Evolutionary conservation across 2,797 vertebrate genomes (phyloP).

Genomic region (Balearica regulorum): DNA sequence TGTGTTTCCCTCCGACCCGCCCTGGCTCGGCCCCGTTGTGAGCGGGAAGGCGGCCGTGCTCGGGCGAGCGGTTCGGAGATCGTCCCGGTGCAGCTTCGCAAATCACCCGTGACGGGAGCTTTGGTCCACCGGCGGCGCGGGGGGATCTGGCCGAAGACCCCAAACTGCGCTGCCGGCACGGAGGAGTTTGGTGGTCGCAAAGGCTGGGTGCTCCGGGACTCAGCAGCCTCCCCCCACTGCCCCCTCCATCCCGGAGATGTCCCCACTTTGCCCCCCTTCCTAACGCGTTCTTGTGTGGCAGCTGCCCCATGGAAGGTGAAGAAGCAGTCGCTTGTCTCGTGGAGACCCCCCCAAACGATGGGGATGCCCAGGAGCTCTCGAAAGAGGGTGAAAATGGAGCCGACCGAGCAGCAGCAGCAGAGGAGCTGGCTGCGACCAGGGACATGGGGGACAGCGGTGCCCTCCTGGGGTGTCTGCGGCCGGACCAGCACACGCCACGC

Average conservation of each 20-base stretch:
- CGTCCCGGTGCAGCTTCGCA: too few relatives aligned
- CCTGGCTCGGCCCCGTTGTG: neutral
- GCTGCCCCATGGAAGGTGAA: constrained; percentile 28
- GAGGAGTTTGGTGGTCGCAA: neutral
- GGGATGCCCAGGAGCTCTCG: neutral
- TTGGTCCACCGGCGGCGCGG: neutral
- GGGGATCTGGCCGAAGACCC: too few relatives aligned
- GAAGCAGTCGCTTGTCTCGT: neutral
- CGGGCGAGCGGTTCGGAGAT: accelerated
- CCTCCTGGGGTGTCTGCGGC: accelerated
- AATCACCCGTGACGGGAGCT: neutral
- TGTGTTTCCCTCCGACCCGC: neutral
- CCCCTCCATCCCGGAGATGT: too few relatives aligned
- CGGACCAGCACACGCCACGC: accelerated
- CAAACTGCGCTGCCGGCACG: accelerated
- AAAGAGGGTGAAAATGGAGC: neutral
- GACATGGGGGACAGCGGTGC: neutral
- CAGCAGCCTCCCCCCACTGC: neutral
- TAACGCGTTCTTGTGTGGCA: neutral
- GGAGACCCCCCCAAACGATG: accelerated
- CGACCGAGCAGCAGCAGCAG: neutral
- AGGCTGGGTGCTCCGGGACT: accelerated
- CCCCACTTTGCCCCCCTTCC: accelerated
- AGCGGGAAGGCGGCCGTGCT: neutral
- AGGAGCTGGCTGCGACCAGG: neutral